Conservation (phyloP, 2,888 invertebrate species). For the Diarsia mendica region DNA sequence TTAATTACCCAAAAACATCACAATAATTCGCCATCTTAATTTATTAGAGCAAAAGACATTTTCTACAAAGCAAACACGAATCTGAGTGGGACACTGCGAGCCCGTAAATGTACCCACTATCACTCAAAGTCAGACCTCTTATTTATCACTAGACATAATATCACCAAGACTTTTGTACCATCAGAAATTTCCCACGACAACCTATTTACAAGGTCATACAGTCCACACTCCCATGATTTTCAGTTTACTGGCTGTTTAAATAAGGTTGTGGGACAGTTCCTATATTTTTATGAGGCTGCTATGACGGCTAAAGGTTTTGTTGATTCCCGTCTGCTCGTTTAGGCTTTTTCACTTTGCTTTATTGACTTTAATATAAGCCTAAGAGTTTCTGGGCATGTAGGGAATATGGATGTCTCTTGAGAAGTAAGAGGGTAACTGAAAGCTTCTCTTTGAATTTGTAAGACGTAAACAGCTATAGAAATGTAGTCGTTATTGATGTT, state of each 20-base stretch:
- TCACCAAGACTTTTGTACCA: slow-evolving; percentile 30
- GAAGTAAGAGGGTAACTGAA: slow-evolving; percentile 21
- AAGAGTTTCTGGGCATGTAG: slow-evolving; percentile 42
- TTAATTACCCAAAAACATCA: slow-evolving; percentile 70
- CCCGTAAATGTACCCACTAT: slow-evolving; percentile 79
- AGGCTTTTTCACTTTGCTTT: slow-evolving; percentile 64
- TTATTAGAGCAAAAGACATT: slow-evolving; percentile 77
- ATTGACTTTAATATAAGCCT: slow-evolving; percentile 62
- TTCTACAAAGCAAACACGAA: slow-evolving; percentile 78
- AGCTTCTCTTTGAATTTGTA: slow-evolving; percentile 28
- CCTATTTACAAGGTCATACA: slow-evolving; percentile 37
- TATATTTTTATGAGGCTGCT: slow-evolving; percentile 68
- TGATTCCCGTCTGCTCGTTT: slow-evolving; percentile 64
- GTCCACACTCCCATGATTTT: slow-evolving; percentile 34
- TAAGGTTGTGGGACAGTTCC: slow-evolving; percentile 49
- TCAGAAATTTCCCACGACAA: slow-evolving; percentile 16
- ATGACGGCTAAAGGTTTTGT: slow-evolving; percentile 67
- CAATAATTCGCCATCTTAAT: slow-evolving; percentile 71
- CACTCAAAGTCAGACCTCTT: slow-evolving; percentile 84
- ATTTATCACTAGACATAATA: slow-evolving; percentile 81
- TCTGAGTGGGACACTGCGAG: slow-evolving; percentile 74
- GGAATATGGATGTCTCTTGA: slow-evolving; percentile 41
- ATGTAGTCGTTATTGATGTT: slow-evolving; percentile 12
- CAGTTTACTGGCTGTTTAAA: not conserved
- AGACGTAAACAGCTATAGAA: slow-evolving; percentile 24